These are phyloP conservation scores for Polymixis flavicincta DNA, from an alignment of 2,888 invertebrate species.

Conservation along the genomic window DNA sequence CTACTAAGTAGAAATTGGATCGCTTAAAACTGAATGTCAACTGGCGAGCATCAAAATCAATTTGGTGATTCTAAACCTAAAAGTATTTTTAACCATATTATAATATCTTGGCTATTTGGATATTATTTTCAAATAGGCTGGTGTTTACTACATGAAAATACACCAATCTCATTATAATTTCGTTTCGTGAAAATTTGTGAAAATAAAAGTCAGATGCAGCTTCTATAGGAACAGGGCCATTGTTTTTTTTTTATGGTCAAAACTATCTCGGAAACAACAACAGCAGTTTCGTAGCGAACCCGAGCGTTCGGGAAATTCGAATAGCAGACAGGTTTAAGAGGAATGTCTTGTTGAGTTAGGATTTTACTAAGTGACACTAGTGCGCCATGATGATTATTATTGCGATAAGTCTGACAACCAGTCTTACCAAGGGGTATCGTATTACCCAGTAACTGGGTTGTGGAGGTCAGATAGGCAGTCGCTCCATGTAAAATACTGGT, in stretches of 20 bases:
- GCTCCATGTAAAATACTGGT: no score
- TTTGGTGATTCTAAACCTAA: background rate
- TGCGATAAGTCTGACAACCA: no score
- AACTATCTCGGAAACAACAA: no score
- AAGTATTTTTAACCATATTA: background rate
- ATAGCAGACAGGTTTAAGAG: background rate
- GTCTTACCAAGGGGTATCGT: no score
- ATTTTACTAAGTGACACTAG: background rate
- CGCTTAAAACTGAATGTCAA: background rate
- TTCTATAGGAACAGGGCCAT: background rate
- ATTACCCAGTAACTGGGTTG: no score
- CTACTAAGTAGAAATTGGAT: background rate
- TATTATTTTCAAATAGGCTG: background rate
- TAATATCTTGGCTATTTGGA: background rate
- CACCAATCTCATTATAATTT: background rate
- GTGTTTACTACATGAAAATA: background rate
- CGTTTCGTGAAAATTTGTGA: background rate
- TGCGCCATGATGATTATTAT: background rate
- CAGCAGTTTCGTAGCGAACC: no score
- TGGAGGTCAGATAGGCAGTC: no score
- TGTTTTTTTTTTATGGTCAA: background rate
- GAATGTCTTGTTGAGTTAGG: background rate
- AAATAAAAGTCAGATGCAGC: background rate
- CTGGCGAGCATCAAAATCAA: background rate
- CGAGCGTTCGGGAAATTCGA: background rate